phyloP scores from a whole-genome alignment of 2,113 vertebrate species.

The Nanorana parkeri region DNA sequence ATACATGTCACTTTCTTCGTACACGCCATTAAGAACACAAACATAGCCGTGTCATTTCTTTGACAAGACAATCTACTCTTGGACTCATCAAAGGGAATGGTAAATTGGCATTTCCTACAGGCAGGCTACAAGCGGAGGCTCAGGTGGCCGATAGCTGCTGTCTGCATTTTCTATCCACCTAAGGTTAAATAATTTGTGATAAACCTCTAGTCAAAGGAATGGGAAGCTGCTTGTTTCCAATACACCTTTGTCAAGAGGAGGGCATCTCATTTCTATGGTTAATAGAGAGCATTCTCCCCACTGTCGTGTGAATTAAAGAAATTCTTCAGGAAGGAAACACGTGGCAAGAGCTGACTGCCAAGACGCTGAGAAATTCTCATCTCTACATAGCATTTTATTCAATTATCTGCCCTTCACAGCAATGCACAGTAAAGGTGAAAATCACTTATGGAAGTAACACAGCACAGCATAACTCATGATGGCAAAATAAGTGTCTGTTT shows the following conservation, averaged over 20 bases:
- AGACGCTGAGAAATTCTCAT: conserved; percentile 29
- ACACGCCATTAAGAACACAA: conserved; percentile 19
- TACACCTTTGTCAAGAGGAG: conserved; percentile 61
- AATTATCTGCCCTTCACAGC: conserved; percentile 40
- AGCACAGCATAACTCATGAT: conserved; percentile 29
- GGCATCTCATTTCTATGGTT: conserved; percentile 57
- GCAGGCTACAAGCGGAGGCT: conserved; percentile 62
- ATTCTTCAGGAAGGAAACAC: conserved; percentile 36
- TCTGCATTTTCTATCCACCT: conserved; percentile 59
- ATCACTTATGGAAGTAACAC: conserved; percentile 35
- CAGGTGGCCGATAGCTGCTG: conserved; percentile 58
- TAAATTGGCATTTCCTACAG: conserved; percentile 64
- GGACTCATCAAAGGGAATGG: conserved; percentile 66
- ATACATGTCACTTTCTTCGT: conserved; percentile 37
- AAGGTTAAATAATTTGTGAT: conserved; percentile 62
- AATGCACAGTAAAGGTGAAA: conserved; percentile 26
- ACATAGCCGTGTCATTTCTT: conserved; percentile 59
- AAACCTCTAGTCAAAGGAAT: conserved; percentile 65
- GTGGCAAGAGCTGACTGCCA: conserved; percentile 18
- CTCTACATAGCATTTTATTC: conserved; percentile 42
- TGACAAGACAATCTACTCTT: conserved; percentile 63
- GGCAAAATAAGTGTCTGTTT: conserved; percentile 1
- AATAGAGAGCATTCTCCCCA: conserved; percentile 56
- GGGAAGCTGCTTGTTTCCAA: conserved; percentile 59
- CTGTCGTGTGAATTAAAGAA: conserved; percentile 37